These are phyloP conservation scores for Tiphia femorata DNA, from an alignment of 2,888 invertebrate species.

Conservation along the genomic window DNA sequence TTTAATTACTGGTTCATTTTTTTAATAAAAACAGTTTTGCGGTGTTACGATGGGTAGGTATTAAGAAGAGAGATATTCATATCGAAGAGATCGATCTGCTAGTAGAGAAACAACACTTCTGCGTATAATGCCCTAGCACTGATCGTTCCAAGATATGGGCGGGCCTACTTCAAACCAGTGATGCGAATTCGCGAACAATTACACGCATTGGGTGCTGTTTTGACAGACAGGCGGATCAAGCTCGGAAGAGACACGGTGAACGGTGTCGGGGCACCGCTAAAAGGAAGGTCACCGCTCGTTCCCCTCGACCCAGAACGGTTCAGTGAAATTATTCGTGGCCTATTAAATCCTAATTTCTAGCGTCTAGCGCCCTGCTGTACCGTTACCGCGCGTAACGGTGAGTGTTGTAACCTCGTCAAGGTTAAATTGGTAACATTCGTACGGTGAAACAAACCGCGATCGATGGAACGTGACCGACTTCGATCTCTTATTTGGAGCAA, in stretches of 20 bases:
- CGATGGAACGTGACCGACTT: constrained; percentile 2
- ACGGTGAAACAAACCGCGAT: not conserved
- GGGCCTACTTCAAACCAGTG: constrained; percentile 16
- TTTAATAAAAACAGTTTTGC: no score
- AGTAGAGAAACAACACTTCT: no score
- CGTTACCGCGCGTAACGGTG: constrained; percentile 20
- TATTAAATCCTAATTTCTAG: constrained; percentile 11
- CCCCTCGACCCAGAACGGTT: not conserved
- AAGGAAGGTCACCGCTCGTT: constrained; percentile 10
- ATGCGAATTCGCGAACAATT: constrained; percentile 11
- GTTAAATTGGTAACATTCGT: constrained; percentile 11
- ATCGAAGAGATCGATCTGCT: no score
- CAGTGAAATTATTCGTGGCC: not conserved
- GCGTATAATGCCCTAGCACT: constrained; percentile 8
- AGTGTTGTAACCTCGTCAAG: constrained; percentile 28
- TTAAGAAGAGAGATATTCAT: no score
- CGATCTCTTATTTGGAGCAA: not conserved
- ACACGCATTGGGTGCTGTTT: constrained; percentile 15
- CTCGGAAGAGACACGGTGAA: constrained; percentile 1
- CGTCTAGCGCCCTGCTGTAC: not conserved
- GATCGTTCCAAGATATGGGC: constrained; percentile 23
- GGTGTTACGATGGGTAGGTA: no score
- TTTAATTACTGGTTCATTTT: no score
- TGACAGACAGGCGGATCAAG: constrained; percentile 14
- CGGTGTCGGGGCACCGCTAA: not conserved